Evolutionary conservation across 2,113 vertebrate genomes (phyloP), one percentile per base, ranked within the genome.

Genomic region (Urocitellus parryii): DNA sequence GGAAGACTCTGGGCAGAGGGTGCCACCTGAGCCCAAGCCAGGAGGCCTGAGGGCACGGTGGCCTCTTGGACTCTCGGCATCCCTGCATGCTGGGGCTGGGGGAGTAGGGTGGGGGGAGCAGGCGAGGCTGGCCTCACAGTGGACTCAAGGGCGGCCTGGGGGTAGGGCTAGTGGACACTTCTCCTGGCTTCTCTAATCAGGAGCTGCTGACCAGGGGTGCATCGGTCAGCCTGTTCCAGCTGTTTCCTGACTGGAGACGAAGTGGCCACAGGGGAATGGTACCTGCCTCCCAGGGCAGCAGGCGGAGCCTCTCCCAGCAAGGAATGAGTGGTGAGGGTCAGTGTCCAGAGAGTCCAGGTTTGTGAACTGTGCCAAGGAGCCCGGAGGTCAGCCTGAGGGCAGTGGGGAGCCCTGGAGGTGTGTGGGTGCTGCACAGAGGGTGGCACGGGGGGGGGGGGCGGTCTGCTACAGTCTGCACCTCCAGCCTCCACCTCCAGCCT

Each of bases 11-110:
- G 0, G 78, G 48, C 45, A 78, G 53, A 34, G 5, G 34, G 56
- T 12, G 1, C 27, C 10, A 0, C 11, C 2, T 37, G 34, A 34
- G n/a, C 78, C 17, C 68, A 78, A 83, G 74, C 20, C 67, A 27
- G 61, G 86, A 80, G 12, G 5, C 0, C 0, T 3, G 11, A 20
- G 3, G 29, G 45, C 16, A 11, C 0, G 0, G 56, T 2, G n/a
- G 76, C n/a, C 90, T 63, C 84, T n/a, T 48, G 45, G 45, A 77
- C 20, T 9, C 12, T 1, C 12, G 16, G 5, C 29, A 24, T 45
- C 18, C 74, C 18, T 18, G 32, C 2, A 2, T 0, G 10, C 14
- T 0, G 61, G 72, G 70, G 45, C 22, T 1, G 10, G 27, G 85
- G 83, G 88, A 11, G 1, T 6, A 12, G 70, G 34, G 29, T 0